Conservation (phyloP, 2,888 invertebrate species). For the Sussaba pulchella region DNA sequence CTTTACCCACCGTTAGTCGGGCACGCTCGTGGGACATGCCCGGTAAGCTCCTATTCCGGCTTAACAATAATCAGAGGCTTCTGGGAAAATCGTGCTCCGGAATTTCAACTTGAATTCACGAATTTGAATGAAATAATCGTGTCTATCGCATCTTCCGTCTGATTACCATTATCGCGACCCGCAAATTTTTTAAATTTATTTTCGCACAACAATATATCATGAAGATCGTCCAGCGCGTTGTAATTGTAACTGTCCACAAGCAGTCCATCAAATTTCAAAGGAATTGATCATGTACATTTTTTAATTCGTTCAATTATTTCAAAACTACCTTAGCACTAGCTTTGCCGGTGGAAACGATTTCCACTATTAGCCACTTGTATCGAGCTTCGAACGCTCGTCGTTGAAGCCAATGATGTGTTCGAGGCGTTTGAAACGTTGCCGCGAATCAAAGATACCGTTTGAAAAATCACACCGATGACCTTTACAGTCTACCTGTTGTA, state of each 20-base stretch:
- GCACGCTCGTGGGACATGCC: conserved; percentile 15
- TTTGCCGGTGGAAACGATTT: too few relatives aligned
- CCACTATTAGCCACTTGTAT: too few relatives aligned
- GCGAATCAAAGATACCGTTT: not conserved
- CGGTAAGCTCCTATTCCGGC: conserved; percentile 2
- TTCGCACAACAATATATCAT: too few relatives aligned
- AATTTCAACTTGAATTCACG: conserved; percentile 16
- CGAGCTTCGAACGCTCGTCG: not conserved
- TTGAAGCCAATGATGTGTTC: not conserved
- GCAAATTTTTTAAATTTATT: conserved; percentile 13
- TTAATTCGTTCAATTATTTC: too few relatives aligned
- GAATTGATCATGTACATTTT: too few relatives aligned
- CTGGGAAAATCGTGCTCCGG: not conserved
- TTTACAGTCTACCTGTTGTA: not conserved
- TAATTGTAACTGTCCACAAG: too few relatives aligned
- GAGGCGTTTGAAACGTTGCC: not conserved
- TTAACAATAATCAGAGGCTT: conserved; percentile 34
- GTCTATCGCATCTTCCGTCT: not conserved
- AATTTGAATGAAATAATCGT: not conserved
- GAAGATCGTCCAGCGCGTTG: too few relatives aligned
- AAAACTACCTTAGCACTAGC: too few relatives aligned
- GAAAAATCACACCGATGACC: conserved; percentile 10
- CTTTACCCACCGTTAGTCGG: conserved; percentile 8
- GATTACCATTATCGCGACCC: not conserved
- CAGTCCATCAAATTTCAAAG: too few relatives aligned